These are phyloP conservation scores for Selenia dentaria DNA, from an alignment of 2,888 invertebrate species.

Conservation along the genomic window DNA sequence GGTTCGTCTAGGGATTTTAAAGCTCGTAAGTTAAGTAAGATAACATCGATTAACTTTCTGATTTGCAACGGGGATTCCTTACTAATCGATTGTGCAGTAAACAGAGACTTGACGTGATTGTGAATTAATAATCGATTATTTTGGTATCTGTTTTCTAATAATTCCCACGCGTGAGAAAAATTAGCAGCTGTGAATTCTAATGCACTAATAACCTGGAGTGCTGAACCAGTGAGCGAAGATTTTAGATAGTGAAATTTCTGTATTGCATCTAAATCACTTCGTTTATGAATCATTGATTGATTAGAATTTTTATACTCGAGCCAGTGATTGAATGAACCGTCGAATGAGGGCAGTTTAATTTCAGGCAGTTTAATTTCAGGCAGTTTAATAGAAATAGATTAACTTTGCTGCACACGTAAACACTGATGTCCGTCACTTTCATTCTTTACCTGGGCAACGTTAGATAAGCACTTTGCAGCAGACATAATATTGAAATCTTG, in stretches of 20 bases:
- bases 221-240: slow-evolving; percentile 23
- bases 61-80: slow-evolving; percentile 24
- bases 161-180: slow-evolving; percentile 24
- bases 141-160: slow-evolving; percentile 17
- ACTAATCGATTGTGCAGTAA: neutral
- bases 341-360: slow-evolving; percentile 29
- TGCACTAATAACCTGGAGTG: slow-evolving; percentile 17
- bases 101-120: slow-evolving; percentile 4
- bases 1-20: slow-evolving; percentile 28
- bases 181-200: slow-evolving; percentile 27
- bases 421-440: neutral
- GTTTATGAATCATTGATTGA: slow-evolving; percentile 25
- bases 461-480: slow-evolving; percentile 12
- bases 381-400: slow-evolving; percentile 12
- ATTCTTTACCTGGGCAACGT: neutral
- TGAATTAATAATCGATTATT: neutral
- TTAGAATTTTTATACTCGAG: slow-evolving; percentile 27
- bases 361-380: slow-evolving; percentile 26
- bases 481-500: slow-evolving; percentile 15
- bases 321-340: slow-evolving; percentile 33
- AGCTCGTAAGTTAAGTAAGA: slow-evolving; percentile 27
- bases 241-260: slow-evolving; percentile 31
- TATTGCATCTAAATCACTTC: slow-evolving; percentile 16
- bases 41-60: slow-evolving; percentile 26
- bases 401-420: neutral